These are phyloP conservation scores for Pectinophora gossypiella DNA, from an alignment of 1,140 invertebrate genomes.

Conservation along the genomic window DNA sequence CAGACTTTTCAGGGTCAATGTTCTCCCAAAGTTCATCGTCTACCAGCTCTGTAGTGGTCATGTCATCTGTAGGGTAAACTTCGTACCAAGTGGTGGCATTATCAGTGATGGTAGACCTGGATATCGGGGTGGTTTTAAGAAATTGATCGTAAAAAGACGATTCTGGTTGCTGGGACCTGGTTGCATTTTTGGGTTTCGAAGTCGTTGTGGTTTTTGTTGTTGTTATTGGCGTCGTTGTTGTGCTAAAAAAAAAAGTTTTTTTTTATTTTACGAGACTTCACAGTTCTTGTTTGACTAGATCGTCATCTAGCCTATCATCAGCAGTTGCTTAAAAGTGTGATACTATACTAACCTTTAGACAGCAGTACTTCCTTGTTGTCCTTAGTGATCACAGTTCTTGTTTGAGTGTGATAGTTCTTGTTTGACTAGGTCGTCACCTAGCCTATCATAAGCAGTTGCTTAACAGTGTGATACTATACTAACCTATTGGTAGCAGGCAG, in stretches of 20 bases:
- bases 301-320: too few relatives aligned
- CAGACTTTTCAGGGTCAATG: conserved; percentile 30
- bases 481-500: too few relatives aligned
- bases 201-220: conserved; percentile 29
- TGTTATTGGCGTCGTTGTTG: neutral
- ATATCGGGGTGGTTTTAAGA: conserved; percentile 53
- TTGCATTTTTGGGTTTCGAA: conserved; percentile 26
- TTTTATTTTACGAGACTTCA: neutral
- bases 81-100: conserved; percentile 62
- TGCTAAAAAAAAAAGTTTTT: neutral
- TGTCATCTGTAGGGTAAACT: conserved; percentile 40
- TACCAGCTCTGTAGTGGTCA: conserved; percentile 40
- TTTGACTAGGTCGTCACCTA: too few relatives aligned
- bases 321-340: too few relatives aligned
- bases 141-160: conserved; percentile 69
- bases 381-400: too few relatives aligned
- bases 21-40: conserved; percentile 62
- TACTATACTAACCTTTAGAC: too few relatives aligned
- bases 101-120: conserved; percentile 34
- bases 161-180: conserved; percentile 45
- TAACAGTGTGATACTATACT: too few relatives aligned
- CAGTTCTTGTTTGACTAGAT: too few relatives aligned
- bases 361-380: too few relatives aligned
- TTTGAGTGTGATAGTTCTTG: too few relatives aligned
- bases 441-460: too few relatives aligned